Percentiles rank a stretch among this genome's conserved stretches.
phyloP scores from a whole-genome alignment of 2,113 vertebrate genomes.

The Antechinus stuartii region DNA sequence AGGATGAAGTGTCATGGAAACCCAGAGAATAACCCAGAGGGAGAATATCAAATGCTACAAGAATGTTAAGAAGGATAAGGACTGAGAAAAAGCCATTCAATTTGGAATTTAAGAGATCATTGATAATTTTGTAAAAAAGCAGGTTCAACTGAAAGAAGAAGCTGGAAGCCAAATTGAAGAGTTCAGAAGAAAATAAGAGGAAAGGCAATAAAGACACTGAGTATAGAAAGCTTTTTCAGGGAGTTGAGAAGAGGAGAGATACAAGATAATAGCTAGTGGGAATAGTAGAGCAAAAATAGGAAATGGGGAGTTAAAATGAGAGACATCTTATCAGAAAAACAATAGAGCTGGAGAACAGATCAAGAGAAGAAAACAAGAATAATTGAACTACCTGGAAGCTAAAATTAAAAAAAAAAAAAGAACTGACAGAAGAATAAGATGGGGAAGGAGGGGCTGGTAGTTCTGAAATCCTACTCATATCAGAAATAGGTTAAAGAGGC shows the following conservation, averaged over 20 bases:
- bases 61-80: neutral
- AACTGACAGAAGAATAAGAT: no score
- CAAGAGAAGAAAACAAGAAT: no score
- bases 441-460: no score
- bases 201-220: neutral
- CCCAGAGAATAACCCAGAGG: neutral
- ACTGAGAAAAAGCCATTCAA: neutral
- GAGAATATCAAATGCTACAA: neutral
- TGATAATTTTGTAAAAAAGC: neutral
- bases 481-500: no score
- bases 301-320: neutral
- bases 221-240: neutral
- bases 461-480: no score
- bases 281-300: neutral
- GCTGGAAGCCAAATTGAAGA: neutral
- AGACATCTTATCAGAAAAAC: neutral
- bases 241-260: neutral
- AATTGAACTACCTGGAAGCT: no score
- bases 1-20: neutral
- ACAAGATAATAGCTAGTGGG: neutral
- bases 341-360: no score
- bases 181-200: neutral
- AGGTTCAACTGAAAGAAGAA: neutral
- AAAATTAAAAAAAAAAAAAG: no score
- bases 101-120: neutral